Conservation (phyloP, 1,140 invertebrate species). For the Microplitis mediator region DNA sequence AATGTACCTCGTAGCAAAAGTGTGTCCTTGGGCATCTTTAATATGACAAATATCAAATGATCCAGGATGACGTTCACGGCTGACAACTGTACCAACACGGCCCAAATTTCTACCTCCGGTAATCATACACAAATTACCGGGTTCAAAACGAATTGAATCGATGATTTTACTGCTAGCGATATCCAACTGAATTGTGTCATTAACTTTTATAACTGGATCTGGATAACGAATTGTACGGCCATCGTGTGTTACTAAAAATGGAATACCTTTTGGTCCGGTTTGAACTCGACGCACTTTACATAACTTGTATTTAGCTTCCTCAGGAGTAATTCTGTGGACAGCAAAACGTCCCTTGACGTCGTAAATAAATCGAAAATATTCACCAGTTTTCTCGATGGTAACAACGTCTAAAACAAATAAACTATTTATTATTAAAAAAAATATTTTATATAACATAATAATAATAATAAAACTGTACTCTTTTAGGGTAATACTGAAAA, state of each 20-base stretch:
- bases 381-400: slow-evolving; percentile 96
- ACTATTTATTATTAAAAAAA: background rate
- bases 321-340: slow-evolving; percentile 93
- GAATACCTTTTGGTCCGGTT: slow-evolving; percentile 93
- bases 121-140: slow-evolving; percentile 97
- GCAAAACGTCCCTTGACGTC: slow-evolving; percentile 99
- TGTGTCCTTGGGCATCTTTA: slow-evolving; percentile 94
- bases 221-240: slow-evolving; percentile 98
- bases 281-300: slow-evolving; percentile 92
- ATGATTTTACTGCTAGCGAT: slow-evolving; percentile 94
- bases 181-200: slow-evolving; percentile 97
- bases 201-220: slow-evolving; percentile 95
- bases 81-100: slow-evolving; percentile 96
- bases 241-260: slow-evolving; percentile 95
- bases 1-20: slow-evolving; percentile 93
- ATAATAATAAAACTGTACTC: slow-evolving; percentile 47
- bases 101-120: slow-evolving; percentile 99
- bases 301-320: slow-evolving; percentile 99
- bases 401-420: slow-evolving; percentile 87
- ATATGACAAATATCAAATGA: slow-evolving; percentile 99
- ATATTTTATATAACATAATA: too few species aligned
- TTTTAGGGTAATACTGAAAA: slow-evolving; percentile 65
- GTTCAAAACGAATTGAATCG: slow-evolving; percentile 98
- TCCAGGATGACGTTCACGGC: slow-evolving; percentile 96
- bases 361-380: slow-evolving; percentile 97